Percentiles rank a stretch among this genome's conserved stretches.
Conservation (phyloP, 1,140 invertebrate species). For the Lineus longissimus region DNA sequence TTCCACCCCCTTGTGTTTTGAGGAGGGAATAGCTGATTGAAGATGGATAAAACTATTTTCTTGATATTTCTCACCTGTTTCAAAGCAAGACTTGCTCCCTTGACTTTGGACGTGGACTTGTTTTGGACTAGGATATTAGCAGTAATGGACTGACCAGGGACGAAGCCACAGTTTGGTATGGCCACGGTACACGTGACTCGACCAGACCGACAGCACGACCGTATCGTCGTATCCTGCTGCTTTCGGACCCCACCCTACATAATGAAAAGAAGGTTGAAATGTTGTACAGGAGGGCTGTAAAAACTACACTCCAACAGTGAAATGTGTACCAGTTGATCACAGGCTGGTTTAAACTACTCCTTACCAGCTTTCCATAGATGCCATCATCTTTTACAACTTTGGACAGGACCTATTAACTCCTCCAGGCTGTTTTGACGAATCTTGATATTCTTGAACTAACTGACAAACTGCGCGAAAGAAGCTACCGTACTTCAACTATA, state of each 20-base stretch:
- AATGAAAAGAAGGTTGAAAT: background rate
- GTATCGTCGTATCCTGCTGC: background rate
- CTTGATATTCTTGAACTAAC: background rate
- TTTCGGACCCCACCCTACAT: background rate
- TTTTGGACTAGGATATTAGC: slow-evolving; percentile 1
- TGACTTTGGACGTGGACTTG: slow-evolving; percentile 2
- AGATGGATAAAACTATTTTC: too few species aligned
- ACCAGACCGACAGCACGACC: background rate
- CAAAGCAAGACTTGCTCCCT: background rate
- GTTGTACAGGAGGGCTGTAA: too few species aligned
- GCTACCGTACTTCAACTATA: too few species aligned
- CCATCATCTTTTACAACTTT: background rate
- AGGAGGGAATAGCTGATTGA: too few species aligned
- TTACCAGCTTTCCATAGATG: too few species aligned
- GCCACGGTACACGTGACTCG: background rate
- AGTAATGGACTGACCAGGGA: background rate
- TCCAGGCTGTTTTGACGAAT: background rate
- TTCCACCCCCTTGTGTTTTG: too few species aligned
- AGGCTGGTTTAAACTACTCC: too few species aligned
- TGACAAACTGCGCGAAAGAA: background rate
- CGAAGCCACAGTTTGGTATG: background rate
- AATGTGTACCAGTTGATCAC: too few species aligned
- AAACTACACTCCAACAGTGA: too few species aligned
- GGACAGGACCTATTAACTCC: background rate
- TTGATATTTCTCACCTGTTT: background rate